Base-by-base conservation (phyloP, 2,888 invertebrate genomes). In the Malthinus seriepunctatus region DNA sequence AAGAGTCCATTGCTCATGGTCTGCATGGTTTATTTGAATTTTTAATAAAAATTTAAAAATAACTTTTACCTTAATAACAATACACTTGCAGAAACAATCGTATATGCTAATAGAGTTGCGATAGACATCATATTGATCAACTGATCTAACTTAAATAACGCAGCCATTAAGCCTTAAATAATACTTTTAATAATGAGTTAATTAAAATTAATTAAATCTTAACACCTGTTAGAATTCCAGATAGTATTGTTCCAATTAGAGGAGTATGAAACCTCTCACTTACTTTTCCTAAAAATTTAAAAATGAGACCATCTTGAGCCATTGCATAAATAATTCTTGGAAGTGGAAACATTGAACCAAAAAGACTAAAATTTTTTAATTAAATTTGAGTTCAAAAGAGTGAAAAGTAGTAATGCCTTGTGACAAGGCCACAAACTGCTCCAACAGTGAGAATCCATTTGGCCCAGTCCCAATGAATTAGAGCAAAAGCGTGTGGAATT, bases 241-340 rank as follows among this genome's bases (percentile, higher is more conserved):
- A 89, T 8, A 90, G 72, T 52, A 91, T 74, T 32, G 93, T 91
- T 1, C 91, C 92, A 57, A 87, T 80, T 1, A 92, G 79, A 0
- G 93, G 93, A 0, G 93, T 91, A 68, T 91, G 89, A 73, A 88
- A 93, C 63, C 84, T 83, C 15, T 84, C 82, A 78, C 86, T 87
- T 5, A 95, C 88, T 60, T 82, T 82, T 1, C 92, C 90, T 76
- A 93, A 80, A 76, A 85, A 89, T 62, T 84, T 81, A 79, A 91
- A 95, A 67, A 95, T 82, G 15, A 95, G 79, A 0, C 93, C 93
- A 76, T 95, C 95, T 8, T 86, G 83, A 0, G 94, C 87, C 93
- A 95, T 94, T 23, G 94, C 90, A 79, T 94, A 95, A 48, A 94
- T 88, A 50, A 93, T 88, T 62, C 95, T 84, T 0, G 95, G 93